Percentiles rank a stretch among this genome's conserved stretches.
Evolutionary conservation across 2,797 vertebrate species (phyloP).

Genomic region (Pipistrellus pygmaeus): DNA sequence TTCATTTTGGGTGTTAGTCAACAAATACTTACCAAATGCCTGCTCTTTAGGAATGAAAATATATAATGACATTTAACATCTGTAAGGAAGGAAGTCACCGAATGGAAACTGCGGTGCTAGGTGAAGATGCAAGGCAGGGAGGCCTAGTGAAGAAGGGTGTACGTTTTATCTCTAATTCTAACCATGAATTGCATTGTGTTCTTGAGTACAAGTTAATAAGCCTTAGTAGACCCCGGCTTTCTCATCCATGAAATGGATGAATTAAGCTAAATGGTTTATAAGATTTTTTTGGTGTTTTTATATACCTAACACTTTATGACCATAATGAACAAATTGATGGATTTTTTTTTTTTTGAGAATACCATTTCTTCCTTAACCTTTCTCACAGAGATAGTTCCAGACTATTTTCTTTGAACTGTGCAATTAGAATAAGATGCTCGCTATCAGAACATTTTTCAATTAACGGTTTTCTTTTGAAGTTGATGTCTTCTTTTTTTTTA

Average conservation of each 20-base stretch:
- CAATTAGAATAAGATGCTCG: neutral
- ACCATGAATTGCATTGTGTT: neutral
- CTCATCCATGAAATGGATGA: neutral
- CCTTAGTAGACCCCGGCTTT: neutral
- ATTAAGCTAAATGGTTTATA: neutral
- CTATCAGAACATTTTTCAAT: neutral
- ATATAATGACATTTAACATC: neutral
- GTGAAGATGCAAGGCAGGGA: neutral
- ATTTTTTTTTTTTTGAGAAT: neutral
- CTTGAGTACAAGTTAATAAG: neutral
- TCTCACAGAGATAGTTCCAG: neutral
- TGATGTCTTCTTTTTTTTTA: neutral
- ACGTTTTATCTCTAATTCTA: neutral
- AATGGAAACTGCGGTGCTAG: neutral
- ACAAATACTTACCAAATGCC: neutral
- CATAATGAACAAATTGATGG: conserved; percentile 17
- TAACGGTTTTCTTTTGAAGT: conserved; percentile 26
- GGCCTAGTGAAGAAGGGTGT: neutral
- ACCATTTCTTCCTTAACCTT: neutral
- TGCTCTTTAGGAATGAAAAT: conserved; percentile 5
- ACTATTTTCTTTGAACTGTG: conserved; percentile 19
- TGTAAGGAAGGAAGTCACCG: neutral
- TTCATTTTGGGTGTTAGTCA: neutral
- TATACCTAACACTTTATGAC: neutral
- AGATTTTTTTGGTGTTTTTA: neutral